Base-by-base conservation (phyloP, 2,888 invertebrate genomes). In the Drosophila sordidula region DNA sequence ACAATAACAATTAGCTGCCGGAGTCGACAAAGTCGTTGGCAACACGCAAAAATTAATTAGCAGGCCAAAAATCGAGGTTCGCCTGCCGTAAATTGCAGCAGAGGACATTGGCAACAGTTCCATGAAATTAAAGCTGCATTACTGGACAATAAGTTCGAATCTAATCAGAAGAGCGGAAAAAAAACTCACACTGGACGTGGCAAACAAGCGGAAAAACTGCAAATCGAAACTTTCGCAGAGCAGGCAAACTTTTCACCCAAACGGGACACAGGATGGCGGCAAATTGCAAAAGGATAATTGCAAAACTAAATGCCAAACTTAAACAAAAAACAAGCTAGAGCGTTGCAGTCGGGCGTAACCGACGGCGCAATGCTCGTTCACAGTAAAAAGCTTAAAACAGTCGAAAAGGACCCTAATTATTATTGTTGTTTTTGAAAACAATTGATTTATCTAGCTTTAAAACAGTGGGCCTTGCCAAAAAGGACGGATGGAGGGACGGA, bases 1-100 rank as follows among this genome's bases (percentile, higher is more conserved):
- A 81, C 74, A 83, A 87, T 86, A 86, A 87, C 86, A 87, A 87
- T 87, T 87, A 87, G 81, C 79, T 78, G 75, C 83, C 34, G 12
- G 71, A 78, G 77, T 70, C 59, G 49, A 16, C 55, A 59, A 75
- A 80, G 87, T 83, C 86, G 75, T 86, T 86, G 72, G 69, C 73
- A 55, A 76, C 88, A 87, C 77, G 83, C 83, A 68, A 52, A 83
- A 87, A 86, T 87, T 87, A 87, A 87, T 87, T 87, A 87, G 83
- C 73, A 75, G 62, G 32, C 70, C 58, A 55, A 54, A 49, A 66
- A 29, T 70, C 42, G 46, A 70, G 71, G 55, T 45, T 61, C 38
- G 45, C 34, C 51, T 39, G 51, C 58, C 59, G 38, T 79, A 63
- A 80, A 75, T 54, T 80, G 80, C 80, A 80, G 65, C 42, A 52